Evolutionary conservation across 1,140 invertebrate genomes (phyloP).

Genomic region (Brachionus asplanchnoidis): DNA sequence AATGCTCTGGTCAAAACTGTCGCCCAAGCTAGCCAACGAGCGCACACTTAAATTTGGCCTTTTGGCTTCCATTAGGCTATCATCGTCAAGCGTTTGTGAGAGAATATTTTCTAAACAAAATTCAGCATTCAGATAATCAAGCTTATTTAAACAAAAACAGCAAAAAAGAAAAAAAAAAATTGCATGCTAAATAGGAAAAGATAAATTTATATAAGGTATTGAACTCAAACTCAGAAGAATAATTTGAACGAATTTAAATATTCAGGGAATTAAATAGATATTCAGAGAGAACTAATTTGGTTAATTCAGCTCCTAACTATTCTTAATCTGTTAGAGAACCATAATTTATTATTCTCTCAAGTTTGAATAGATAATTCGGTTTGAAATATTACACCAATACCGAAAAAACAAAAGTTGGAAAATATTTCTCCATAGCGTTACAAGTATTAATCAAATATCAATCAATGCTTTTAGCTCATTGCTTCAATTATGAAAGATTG

Average conservation of each 20-base stretch:
- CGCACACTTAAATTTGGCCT: background rate
- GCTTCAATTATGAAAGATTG: background rate
- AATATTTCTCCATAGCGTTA: background rate
- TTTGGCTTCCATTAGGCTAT: background rate
- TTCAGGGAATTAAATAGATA: background rate
- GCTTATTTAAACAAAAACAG: background rate
- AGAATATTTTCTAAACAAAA: conserved; percentile 30
- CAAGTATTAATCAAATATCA: conserved; percentile 36
- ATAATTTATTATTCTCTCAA: background rate
- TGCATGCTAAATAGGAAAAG: background rate
- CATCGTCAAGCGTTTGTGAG: background rate
- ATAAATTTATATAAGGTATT: background rate
- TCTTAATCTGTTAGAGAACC: background rate
- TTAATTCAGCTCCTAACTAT: background rate
- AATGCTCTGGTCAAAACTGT: conserved; percentile 16
- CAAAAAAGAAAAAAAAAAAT: background rate
- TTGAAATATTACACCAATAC: conserved; percentile 30
- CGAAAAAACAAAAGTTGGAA: background rate
- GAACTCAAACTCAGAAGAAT: background rate
- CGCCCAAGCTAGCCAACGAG: background rate
- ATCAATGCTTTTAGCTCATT: background rate
- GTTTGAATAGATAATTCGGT: background rate
- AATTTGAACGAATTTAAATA: background rate
- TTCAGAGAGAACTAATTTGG: background rate
- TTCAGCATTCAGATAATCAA: background rate